Evolutionary conservation across 2,797 vertebrate species (phyloP), one percentile per base, ranked within the genome.

Genomic region (Lutjanus argentimaculatus): DNA sequence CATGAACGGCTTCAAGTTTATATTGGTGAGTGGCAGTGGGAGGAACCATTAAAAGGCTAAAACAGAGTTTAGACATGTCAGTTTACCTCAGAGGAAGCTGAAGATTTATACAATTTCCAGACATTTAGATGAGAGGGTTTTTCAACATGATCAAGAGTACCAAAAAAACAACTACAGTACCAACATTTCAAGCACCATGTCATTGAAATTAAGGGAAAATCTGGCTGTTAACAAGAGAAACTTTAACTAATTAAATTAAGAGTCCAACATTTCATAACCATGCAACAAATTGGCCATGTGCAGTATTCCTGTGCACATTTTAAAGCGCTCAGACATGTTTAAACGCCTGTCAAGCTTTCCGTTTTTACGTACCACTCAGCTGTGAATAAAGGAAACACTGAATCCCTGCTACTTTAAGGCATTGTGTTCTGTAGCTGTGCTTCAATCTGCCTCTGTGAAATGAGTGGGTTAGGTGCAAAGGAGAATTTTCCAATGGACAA

Each of bases 1-100:
- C 90, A 84, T 72, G 57, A 64, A 52, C 7, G 85, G 88, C 65
- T 84, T 92, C 84, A 92, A 85, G 81, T 86, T 85, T 87, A 66
- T 59, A 49, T 46, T 80, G 81, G 65, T 15, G 63, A 58, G 75
- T 69, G 84, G 82, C 79, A 78, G 79, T 63, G 75, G 12, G 66
- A 30, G 75, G 43, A 17, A 56, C 21, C 17, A 30, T 48, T 52
- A 30, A 61, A 76, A 86, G 52, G 76, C 61, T 83, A 19, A 30
- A n/a, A 15, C 6, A 1, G 13, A 40, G 66, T 72, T 53, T 56
- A 58, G 42, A 71, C 59, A 64, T 13, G 51, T 80, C 69, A 22
- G 46, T 42, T 67, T 45, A 48, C 10, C 12, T 43, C 21, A n/a
- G 25, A 46, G 22, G 12, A 45, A 57, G 7, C 10, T 49, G 30